These are phyloP conservation scores for Machimus atricapillus DNA, from an alignment of 2,888 invertebrate genomes.

Conservation along the genomic window DNA sequence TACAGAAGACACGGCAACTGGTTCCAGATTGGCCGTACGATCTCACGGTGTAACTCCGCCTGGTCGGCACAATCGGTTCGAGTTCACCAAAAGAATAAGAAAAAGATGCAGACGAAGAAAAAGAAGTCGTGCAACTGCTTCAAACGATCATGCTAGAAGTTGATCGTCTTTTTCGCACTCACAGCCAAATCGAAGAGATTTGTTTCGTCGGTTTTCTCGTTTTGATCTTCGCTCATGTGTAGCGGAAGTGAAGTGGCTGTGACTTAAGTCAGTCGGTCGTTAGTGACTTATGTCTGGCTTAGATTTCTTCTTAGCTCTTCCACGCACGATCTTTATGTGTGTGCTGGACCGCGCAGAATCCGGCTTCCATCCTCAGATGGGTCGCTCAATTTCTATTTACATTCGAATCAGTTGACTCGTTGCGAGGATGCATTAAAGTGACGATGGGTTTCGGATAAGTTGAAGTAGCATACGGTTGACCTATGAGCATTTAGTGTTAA, in stretches of 20 bases:
- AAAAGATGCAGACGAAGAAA: neutral
- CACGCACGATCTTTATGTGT: neutral
- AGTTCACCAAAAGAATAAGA: neutral
- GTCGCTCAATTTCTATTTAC: slow-evolving; percentile 38
- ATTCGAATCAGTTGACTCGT: slow-evolving; percentile 40
- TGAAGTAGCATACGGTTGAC: slow-evolving; percentile 49
- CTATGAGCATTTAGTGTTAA: slow-evolving; percentile 49
- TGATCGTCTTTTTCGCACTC: neutral
- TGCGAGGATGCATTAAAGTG: slow-evolving; percentile 38
- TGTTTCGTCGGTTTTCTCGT: neutral
- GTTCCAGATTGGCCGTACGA: slow-evolving; percentile 27
- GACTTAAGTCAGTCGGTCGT: slow-evolving; percentile 15
- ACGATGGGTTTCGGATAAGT: slow-evolving; percentile 49
- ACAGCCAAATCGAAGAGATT: neutral
- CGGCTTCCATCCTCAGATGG: neutral
- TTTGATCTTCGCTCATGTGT: slow-evolving; percentile 32
- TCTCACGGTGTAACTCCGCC: slow-evolving; percentile 17
- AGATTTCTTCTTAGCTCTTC: neutral
- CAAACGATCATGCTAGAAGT: neutral
- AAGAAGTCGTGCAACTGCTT: neutral
- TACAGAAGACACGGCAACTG: slow-evolving; percentile 22
- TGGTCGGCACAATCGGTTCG: neutral
- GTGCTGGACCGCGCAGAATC: neutral
- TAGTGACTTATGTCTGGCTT: slow-evolving; percentile 25
- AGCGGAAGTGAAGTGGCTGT: slow-evolving; percentile 32